Conservation (phyloP, 2,888 invertebrate species). For the Perithous albicinctus region DNA sequence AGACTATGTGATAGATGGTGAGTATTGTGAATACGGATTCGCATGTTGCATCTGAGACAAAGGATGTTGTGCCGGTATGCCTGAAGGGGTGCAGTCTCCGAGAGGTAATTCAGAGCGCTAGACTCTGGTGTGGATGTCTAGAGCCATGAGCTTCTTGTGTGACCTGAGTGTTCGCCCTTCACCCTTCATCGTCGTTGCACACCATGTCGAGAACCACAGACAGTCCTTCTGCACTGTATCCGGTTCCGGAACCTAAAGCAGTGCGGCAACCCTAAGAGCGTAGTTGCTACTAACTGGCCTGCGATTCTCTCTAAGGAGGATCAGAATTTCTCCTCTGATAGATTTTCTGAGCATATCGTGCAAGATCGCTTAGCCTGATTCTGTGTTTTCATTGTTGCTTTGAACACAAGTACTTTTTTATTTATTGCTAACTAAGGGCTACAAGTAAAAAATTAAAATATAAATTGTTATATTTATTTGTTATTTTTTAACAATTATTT, state of each 20-base stretch:
- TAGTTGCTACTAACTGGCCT: slow-evolving; percentile 15
- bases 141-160: slow-evolving; percentile 14
- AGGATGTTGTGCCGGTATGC: slow-evolving; percentile 16
- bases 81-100: slow-evolving; percentile 1
- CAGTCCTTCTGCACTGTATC: slow-evolving; percentile 51
- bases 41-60: slow-evolving; percentile 3
- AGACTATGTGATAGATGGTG: not conserved
- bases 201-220: slow-evolving; percentile 23
- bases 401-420: not conserved
- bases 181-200: slow-evolving; percentile 38
- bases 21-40: slow-evolving; percentile 9
- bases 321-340: slow-evolving; percentile 67
- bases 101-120: slow-evolving; percentile 36
- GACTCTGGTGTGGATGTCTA: not conserved
- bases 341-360: slow-evolving; percentile 62
- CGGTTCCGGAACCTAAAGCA: slow-evolving; percentile 61
- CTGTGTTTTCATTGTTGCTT: not conserved
- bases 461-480: too few relatives aligned
- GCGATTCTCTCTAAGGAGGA: slow-evolving; percentile 57
- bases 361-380: slow-evolving; percentile 50
- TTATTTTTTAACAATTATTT: too few relatives aligned
- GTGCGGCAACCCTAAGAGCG: slow-evolving; percentile 27
- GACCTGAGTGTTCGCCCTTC: slow-evolving; percentile 29
- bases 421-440: not conserved
- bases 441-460: not conserved